A percentile compares a stretch with the other conserved stretches of the same genome.
These are phyloP conservation scores for Xenentodon cancila DNA, from an alignment of 2,797 vertebrate genomes.

Conservation along the genomic window DNA sequence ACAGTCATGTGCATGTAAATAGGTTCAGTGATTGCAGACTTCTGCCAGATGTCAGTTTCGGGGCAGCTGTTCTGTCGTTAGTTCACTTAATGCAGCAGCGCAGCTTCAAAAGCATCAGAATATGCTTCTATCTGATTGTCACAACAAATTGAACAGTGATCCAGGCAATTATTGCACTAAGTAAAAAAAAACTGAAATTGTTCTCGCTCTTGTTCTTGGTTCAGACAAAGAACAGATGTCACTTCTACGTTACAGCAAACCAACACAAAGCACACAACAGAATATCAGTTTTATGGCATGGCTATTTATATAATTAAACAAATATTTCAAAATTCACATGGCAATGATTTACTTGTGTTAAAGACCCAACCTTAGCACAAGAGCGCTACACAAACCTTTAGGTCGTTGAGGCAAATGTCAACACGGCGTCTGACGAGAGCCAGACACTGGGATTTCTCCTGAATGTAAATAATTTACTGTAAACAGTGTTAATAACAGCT, in stretches of 20 bases:
- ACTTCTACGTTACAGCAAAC: slow-evolving; percentile 13
- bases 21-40: slow-evolving; percentile 52
- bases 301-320: slow-evolving; percentile 23
- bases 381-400: slow-evolving; percentile 8
- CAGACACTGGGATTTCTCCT: slow-evolving; percentile 33
- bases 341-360: slow-evolving; percentile 24
- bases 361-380: slow-evolving; percentile 1
- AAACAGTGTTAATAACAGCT: slow-evolving; percentile 44
- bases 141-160: slow-evolving; percentile 26
- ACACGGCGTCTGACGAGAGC: slow-evolving; percentile 31
- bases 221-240: slow-evolving; percentile 9
- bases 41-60: slow-evolving; percentile 60
- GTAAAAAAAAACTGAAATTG: background rate
- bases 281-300: slow-evolving; percentile 10
- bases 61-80: slow-evolving; percentile 42
- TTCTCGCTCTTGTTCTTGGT: slow-evolving; percentile 1
- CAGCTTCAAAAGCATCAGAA: slow-evolving; percentile 33
- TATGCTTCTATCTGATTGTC: slow-evolving; percentile 25
- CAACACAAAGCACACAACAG: background rate
- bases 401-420: slow-evolving; percentile 12
- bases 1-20: slow-evolving; percentile 46
- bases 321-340: slow-evolving; percentile 22
- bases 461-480: slow-evolving; percentile 25
- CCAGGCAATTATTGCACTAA: slow-evolving; percentile 12
- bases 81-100: slow-evolving; percentile 29